Conservation (phyloP, 2,797 vertebrate genomes). For the Gallirallus australis region DNA sequence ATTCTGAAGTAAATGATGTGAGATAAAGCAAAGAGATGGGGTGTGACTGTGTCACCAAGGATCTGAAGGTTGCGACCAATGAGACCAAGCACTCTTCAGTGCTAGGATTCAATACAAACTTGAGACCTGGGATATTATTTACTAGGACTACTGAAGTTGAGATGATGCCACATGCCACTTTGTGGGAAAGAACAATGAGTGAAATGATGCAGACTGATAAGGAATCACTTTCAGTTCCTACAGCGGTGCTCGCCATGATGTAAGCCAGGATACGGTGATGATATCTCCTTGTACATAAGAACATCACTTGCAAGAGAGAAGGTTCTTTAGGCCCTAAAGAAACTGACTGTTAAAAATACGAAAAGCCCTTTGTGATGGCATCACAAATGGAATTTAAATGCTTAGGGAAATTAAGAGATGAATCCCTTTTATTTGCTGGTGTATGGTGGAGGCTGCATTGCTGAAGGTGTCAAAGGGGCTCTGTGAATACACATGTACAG, state of each 20-base stretch:
- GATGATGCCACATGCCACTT: neutral
- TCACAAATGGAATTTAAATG: neutral
- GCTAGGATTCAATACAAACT: neutral
- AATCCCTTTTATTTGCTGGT: neutral
- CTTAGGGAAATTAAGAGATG: neutral
- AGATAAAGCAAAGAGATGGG: neutral
- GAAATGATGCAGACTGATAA: no score
- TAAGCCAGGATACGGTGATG: neutral
- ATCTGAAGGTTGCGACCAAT: neutral
- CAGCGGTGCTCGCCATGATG: neutral
- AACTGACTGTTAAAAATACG: no score
- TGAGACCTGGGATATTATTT: neutral
- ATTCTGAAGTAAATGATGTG: neutral
- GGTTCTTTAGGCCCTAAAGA: neutral
- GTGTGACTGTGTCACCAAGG: rapidly evolving
- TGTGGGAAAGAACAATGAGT: neutral
- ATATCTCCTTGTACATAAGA: rapidly evolving
- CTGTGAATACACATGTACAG: no score
- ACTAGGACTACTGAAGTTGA: neutral
- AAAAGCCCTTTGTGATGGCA: neutral
- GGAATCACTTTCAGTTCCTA: neutral
- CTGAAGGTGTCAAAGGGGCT: no score
- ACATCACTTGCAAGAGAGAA: rapidly evolving
- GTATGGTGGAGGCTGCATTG: neutral
- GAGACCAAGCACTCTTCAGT: neutral